Percentiles rank a stretch among this genome's conserved stretches.
These are phyloP conservation scores for Empis livida DNA, from an alignment of 2,888 invertebrate genomes.

Conservation along the genomic window DNA sequence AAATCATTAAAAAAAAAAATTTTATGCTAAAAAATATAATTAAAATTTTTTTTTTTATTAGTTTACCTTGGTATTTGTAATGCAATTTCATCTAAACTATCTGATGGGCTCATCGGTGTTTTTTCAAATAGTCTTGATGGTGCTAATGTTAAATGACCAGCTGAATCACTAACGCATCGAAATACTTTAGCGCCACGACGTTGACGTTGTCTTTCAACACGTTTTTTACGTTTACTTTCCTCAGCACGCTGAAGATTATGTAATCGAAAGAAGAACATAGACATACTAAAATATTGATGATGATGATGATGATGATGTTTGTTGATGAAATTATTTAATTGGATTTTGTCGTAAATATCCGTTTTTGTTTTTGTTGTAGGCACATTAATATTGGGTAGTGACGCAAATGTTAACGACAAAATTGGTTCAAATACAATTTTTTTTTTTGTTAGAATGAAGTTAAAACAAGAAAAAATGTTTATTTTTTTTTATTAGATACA, in stretches of 20 bases:
- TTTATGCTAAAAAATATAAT: not conserved
- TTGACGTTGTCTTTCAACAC: constrained; percentile 36
- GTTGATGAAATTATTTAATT: too few relatives aligned
- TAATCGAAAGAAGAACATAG: constrained; percentile 90
- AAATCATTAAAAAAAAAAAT: not conserved
- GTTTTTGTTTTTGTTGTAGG: too few relatives aligned
- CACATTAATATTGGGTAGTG: too few relatives aligned
- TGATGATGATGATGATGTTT: too few relatives aligned
- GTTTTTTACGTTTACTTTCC: constrained; percentile 57
- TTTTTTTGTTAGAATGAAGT: too few relatives aligned
- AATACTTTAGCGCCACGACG: constrained; percentile 44
- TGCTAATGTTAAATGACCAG: constrained; percentile 48
- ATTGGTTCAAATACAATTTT: too few relatives aligned
- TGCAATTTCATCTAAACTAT: constrained; percentile 84
- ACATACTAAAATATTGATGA: constrained; percentile 53
- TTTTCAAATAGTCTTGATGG: constrained; percentile 75
- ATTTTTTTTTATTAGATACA: too few relatives aligned
- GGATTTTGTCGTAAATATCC: too few relatives aligned
- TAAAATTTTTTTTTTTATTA: not conserved
- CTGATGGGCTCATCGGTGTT: constrained; percentile 70
- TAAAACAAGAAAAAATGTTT: too few relatives aligned
- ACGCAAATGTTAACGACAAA: too few relatives aligned
- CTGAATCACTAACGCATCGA: constrained; percentile 36
- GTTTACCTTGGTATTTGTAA: constrained; percentile 85
- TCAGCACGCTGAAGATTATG: constrained; percentile 81